Base-by-base conservation (phyloP, 1,140 invertebrate species). In the Antheraea mylitta region DNA sequence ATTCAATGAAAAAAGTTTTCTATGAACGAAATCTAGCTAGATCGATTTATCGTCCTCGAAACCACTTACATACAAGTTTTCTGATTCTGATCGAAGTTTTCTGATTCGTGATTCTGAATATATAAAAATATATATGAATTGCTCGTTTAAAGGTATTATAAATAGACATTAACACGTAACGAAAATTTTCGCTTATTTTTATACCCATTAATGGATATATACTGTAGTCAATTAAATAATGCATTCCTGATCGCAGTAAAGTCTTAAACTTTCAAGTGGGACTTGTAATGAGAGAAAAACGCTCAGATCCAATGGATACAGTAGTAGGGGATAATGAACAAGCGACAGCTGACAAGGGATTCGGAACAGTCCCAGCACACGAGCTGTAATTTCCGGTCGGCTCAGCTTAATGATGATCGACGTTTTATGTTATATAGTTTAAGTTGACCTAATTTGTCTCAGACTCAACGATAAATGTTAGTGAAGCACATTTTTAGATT, bases 301-400 rank as follows among this genome's bases (percentile, higher is more conserved):
- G 45, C 16, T 53, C 45, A 53, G 13, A 13, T n/a, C 45, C 16
- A 16, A 53, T 16, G 16, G 45, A 1, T 53, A 1, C 45, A 7
- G n/a, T 65, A 65, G 64, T 65, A 65, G 42, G 64, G 64, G 38
- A 18, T 8, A 22, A 19, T 42, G 18, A 45, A 42, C 18, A 45
- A 18, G 37, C 22, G 64, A 19, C 64, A 18, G 38, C 38, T 19
- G 62, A 64, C 38, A 48, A 48, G 64, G 45, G 64, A 38, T 45
- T 65, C 37, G 58, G 60, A 64, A 58, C 48, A 59, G 65, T 67
- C 64, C 69, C 16, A 61, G 18, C 22, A 70, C 65, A 75, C 65
- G 67, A 72, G 65, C 63, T 62, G 67, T 75, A 69, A 69, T 75
- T 75, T 75, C 73, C 73, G 69, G 45, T 67, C 65, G 64, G 45